Percentiles rank a stretch among this genome's conserved stretches.
These are phyloP conservation scores for Heliangelus exortis DNA, from an alignment of 2,797 vertebrate species.

Conservation along the genomic window DNA sequence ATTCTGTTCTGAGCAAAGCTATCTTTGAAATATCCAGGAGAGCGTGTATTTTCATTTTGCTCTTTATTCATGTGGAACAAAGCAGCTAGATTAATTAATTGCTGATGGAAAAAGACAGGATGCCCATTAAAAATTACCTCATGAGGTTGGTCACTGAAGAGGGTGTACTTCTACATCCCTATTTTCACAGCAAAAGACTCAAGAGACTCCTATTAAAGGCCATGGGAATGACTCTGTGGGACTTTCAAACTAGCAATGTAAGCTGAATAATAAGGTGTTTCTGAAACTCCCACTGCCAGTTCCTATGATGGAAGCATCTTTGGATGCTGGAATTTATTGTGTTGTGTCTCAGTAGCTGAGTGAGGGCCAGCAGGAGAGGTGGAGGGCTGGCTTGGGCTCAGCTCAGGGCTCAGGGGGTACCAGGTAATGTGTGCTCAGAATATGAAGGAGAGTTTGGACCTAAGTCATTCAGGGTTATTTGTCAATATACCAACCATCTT, in stretches of 20 bases:
- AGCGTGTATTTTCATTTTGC: conserved; percentile 37
- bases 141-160: conserved; percentile 42
- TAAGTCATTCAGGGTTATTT: not conserved
- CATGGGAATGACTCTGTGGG: conserved; percentile 60
- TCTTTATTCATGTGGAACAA: conserved; percentile 55
- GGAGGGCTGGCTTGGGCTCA: not conserved
- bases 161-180: not conserved
- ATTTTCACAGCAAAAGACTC: not conserved
- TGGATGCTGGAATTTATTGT: not conserved
- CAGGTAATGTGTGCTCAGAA: not conserved
- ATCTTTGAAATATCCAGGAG: conserved; percentile 44
- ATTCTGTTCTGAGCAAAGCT: conserved; percentile 44
- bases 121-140: conserved; percentile 54
- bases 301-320: conserved; percentile 51
- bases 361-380: not conserved
- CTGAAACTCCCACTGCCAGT: conserved; percentile 42
- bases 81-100: conserved; percentile 59
- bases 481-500: not conserved
- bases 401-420: fast-evolving
- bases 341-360: not conserved
- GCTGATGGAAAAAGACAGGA: conserved; percentile 34
- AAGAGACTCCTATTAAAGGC: conserved; percentile 68
- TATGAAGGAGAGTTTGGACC: not conserved
- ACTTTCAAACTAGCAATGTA: not conserved
- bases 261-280: not conserved